Evolutionary conservation across 2,888 invertebrate genomes (phyloP).

Genomic region (Thalpophila matura): DNA sequence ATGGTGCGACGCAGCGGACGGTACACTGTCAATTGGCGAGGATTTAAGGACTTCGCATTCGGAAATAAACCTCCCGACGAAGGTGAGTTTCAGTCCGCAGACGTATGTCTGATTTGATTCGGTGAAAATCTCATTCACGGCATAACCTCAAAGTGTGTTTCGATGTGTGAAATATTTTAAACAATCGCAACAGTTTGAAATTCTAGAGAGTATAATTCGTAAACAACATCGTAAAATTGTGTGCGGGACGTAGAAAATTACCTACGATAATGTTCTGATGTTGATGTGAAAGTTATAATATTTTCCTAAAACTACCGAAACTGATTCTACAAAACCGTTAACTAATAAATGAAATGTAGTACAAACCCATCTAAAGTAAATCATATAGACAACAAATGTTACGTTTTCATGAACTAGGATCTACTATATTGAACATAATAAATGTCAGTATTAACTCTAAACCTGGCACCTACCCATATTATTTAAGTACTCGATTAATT

Average conservation of each 20-base stretch:
- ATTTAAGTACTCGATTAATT: conserved; percentile 27
- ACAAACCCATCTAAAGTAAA: conserved; percentile 7
- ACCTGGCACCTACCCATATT: conserved; percentile 43
- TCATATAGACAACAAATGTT: conserved; percentile 21
- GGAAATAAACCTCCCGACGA: conserved; percentile 88
- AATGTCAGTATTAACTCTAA: conserved; percentile 49
- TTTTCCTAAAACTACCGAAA: conserved; percentile 10
- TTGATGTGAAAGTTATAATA: conserved; percentile 11
- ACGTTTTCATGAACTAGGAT: conserved; percentile 39
- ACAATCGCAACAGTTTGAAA: conserved; percentile 21
- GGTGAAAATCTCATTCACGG: conserved; percentile 49
- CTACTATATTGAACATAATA: conserved; percentile 47
- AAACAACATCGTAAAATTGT: conserved; percentile 36
- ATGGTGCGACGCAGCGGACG: conserved; percentile 89
- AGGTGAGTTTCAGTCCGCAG: conserved; percentile 75
- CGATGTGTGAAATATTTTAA: conserved; percentile 27
- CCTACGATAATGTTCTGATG: conserved; percentile 20
- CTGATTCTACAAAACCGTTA: conserved; percentile 16
- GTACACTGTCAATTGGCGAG: conserved; percentile 89
- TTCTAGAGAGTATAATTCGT: conserved; percentile 29
- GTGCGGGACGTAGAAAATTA: conserved; percentile 20
- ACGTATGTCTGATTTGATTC: conserved; percentile 57
- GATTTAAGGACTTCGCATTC: conserved; percentile 86
- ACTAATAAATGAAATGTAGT: conserved; percentile 27
- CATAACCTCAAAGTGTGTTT: conserved; percentile 75